Percentiles rank a stretch among this genome's conserved stretches.
Evolutionary conservation across 2,888 invertebrate genomes (phyloP).

Genomic region (Orthosia incerta): DNA sequence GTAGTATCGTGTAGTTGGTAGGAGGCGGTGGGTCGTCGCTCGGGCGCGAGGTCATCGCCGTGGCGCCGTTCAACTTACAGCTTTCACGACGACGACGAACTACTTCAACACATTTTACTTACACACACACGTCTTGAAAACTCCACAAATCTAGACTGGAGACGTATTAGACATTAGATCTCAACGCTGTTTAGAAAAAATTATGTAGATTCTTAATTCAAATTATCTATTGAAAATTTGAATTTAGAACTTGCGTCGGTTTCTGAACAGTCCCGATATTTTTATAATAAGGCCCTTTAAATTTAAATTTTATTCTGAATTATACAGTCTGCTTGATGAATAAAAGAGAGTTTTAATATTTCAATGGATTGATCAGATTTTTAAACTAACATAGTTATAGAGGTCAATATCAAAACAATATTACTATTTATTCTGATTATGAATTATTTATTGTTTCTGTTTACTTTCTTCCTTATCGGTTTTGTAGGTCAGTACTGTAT

Average conservation of each 20-base stretch:
- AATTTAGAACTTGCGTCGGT: too few relatives aligned
- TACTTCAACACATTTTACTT: slow-evolving; percentile 57
- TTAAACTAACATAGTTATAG: slow-evolving; percentile 71
- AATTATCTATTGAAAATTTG: too few relatives aligned
- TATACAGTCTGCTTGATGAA: background rate
- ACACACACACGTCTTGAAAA: slow-evolving; percentile 39
- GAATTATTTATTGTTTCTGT: slow-evolving; percentile 85
- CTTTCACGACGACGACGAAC: slow-evolving; percentile 78
- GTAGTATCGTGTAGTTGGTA: slow-evolving; percentile 65
- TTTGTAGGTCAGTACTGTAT: slow-evolving; percentile 85
- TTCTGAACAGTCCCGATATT: too few relatives aligned
- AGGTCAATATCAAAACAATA: slow-evolving; percentile 87
- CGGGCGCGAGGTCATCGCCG: slow-evolving; percentile 87
- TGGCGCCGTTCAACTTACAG: slow-evolving; percentile 72
- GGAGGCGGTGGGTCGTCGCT: slow-evolving; percentile 84
- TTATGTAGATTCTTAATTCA: too few relatives aligned
- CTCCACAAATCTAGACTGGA: background rate
- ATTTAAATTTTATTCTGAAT: background rate
- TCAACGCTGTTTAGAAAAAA: too few relatives aligned
- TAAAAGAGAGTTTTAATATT: too few relatives aligned
- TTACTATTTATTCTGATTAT: slow-evolving; percentile 81
- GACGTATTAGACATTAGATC: background rate
- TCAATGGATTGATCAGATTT: slow-evolving; percentile 5
- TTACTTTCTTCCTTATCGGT: slow-evolving; percentile 87
- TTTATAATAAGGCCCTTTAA: too few relatives aligned